Evolutionary conservation across 2,888 invertebrate species (phyloP), one percentile per base, ranked within the genome.

Genomic region (Dugesia japonica): DNA sequence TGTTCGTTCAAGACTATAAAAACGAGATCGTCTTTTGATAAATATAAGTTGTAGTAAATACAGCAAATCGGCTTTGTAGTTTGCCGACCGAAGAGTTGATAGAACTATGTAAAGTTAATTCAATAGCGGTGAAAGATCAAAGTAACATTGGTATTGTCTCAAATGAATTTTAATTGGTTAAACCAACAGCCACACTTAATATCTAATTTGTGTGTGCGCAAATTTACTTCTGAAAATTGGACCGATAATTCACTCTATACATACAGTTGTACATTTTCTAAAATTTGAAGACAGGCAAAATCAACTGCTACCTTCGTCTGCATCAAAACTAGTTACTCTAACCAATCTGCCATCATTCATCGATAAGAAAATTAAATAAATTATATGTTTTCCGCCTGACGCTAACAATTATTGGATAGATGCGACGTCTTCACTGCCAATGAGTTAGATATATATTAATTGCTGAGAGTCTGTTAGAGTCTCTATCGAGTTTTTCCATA

Each of bases 21-120:
- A 56, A 56, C 17, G 56, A 56, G 56, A 56, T 56, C 56, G 56
- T 56, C 56, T 56, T 56, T 56, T 56, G 56, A 56, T 56, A 56
- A 56, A 56, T 56, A 56, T 20, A 56, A 56, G 56, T 56, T 56
- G 56, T 56, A 56, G 56, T 56, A 56, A 56, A 38, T 38, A 56
- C n/a, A 56, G 56, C n/a, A 56, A 56, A 56, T 56, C 17, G 23
- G 1, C 56, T 56, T 56, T 56, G 56, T 56, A 56, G 56, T 56
- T 56, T 56, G 56, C 56, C 56, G 56, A 56, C 56, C 56, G 56
- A 56, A 56, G 56, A 56, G 56, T 56, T 56, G 56, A 56, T 56
- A 56, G 56, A 56, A 56, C 20, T 56, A 56, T 56, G 23, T 23
- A 9, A 56, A 56, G 23, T 56, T n/a, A 56, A 56, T 56, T 56